phyloP scores from a whole-genome alignment of 2,888 invertebrate genomes.

The Xanthostigma xanthostigma region DNA sequence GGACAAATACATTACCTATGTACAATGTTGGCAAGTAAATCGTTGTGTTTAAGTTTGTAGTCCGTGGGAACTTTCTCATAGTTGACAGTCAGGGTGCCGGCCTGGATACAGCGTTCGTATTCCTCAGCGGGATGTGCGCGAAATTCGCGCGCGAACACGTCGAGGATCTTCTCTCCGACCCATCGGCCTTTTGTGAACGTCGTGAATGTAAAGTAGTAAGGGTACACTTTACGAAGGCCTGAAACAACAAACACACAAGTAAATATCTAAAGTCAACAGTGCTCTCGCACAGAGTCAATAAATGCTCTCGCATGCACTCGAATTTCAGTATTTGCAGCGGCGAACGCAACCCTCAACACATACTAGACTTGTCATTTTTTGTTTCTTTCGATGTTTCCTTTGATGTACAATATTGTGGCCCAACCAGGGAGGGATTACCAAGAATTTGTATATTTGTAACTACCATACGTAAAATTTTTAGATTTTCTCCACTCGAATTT shows the following conservation, averaged over 20 bases:
- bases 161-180: slow-evolving; percentile 85
- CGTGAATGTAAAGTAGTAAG: slow-evolving; percentile 92
- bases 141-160: slow-evolving; percentile 87
- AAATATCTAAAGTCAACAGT: background rate
- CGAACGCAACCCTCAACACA: background rate
- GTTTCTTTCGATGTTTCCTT: background rate
- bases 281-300: no score
- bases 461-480: no score
- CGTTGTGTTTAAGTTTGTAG: slow-evolving; percentile 85
- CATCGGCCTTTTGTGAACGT: slow-evolving; percentile 93
- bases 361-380: background rate
- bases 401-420: background rate
- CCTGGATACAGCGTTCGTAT: slow-evolving; percentile 80
- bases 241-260: slow-evolving; percentile 20
- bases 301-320: background rate
- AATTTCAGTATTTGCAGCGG: background rate
- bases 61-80: slow-evolving; percentile 83
- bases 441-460: no score
- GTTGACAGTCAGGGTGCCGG: slow-evolving; percentile 85
- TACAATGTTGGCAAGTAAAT: slow-evolving; percentile 80
- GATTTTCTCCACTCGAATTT: no score
- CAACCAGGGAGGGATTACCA: no score
- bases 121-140: slow-evolving; percentile 86
- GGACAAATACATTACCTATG: slow-evolving; percentile 55
- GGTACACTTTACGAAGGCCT: slow-evolving; percentile 92